A percentile compares a stretch with the other conserved stretches of the same genome.
Conservation (phyloP, 2,113 vertebrate genomes). For the Orthochromis indermauri region DNA sequence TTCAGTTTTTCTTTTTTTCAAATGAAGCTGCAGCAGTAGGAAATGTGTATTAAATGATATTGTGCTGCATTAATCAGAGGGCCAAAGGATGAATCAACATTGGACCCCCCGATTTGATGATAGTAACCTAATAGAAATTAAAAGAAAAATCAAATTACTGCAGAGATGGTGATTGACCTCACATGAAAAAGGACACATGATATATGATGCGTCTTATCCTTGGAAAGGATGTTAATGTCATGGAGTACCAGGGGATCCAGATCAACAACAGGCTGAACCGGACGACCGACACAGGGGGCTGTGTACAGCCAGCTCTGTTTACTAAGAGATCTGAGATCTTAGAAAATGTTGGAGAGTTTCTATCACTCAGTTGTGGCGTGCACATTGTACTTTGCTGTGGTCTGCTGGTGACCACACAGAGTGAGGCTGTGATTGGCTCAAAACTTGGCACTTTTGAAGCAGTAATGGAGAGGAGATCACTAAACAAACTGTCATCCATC, state of each 20-base stretch:
- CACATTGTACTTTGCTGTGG: neutral
- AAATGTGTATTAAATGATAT: neutral
- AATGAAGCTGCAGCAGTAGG: neutral
- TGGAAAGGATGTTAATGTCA: neutral
- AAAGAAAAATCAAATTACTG: neutral
- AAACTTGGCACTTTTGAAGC: neutral
- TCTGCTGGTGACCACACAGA: neutral
- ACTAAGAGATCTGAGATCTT: neutral
- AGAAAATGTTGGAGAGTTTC: neutral
- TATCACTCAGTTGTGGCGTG: neutral
- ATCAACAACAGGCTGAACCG: neutral
- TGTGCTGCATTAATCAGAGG: neutral
- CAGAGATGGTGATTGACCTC: neutral
- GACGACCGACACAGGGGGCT: neutral
- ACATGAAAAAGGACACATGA: neutral
- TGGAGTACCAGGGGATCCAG: neutral
- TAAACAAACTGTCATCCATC: neutral
- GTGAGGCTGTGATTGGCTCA: neutral
- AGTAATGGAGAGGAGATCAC: neutral
- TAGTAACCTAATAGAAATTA: neutral
- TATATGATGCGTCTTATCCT: neutral
- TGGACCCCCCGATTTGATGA: rapidly evolving
- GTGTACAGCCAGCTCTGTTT: neutral
- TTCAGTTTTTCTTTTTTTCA: neutral
- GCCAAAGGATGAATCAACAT: neutral